Conservation (phyloP, 2,797 vertebrate genomes). For the Salarias fasciatus region DNA sequence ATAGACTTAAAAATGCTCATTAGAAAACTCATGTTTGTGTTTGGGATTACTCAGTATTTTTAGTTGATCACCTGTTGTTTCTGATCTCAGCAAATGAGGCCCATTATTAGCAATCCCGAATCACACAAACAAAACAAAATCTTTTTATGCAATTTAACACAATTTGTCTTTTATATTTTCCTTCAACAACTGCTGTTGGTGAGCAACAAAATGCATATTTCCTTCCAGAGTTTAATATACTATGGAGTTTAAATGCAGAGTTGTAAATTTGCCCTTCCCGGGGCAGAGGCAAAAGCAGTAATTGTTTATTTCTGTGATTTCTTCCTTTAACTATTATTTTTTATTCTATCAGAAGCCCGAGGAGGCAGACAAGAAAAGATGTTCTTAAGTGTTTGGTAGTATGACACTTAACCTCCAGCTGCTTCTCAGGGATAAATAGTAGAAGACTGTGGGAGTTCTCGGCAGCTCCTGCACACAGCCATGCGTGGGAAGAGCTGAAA, state of each 20-base stretch:
- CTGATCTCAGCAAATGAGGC: too few relatives aligned
- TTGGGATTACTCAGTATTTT: too few relatives aligned
- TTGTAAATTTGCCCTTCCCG: not conserved
- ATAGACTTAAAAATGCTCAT: too few relatives aligned
- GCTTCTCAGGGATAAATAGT: conserved; percentile 42
- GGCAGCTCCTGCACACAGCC: conserved; percentile 22
- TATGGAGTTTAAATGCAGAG: too few relatives aligned
- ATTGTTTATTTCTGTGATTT: not conserved
- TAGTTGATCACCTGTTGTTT: too few relatives aligned
- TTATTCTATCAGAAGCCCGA: not conserved
- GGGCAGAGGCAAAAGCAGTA: not conserved
- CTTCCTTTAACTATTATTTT: not conserved
- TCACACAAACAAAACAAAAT: not conserved
- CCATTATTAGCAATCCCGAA: too few relatives aligned
- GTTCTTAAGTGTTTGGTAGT: conserved; percentile 32
- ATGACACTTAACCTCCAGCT: conserved; percentile 46
- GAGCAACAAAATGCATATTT: too few relatives aligned
- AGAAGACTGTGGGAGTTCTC: conserved; percentile 41
- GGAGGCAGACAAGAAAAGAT: conserved; percentile 14
- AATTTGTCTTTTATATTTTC: not conserved
- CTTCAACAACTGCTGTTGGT: too few relatives aligned
- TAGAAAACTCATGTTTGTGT: too few relatives aligned
- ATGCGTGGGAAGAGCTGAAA: conserved; percentile 39
- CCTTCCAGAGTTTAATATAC: too few relatives aligned
- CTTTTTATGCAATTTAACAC: not conserved